A percentile compares a stretch with the other conserved stretches of the same genome.
phyloP scores from a whole-genome alignment of 2,888 invertebrate genomes.

The Rotaria macrura region DNA sequence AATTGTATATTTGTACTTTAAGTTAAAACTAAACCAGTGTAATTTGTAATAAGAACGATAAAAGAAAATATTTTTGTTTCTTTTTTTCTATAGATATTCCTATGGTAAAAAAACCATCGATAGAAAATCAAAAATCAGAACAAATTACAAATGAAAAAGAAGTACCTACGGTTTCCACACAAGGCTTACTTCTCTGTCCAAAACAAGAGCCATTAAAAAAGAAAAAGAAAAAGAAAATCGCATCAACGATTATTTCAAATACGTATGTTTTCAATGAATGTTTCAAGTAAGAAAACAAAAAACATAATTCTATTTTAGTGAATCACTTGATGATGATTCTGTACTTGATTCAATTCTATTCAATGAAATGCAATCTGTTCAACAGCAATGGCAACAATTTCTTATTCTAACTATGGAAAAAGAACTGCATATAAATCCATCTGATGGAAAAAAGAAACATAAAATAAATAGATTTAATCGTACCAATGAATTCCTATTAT shows the following conservation, averaged over 20 bases:
- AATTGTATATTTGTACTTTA: too few species aligned
- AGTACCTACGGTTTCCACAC: background rate
- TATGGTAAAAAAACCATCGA: background rate
- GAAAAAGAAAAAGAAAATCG: background rate
- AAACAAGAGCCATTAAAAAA: background rate
- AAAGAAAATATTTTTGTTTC: too few species aligned
- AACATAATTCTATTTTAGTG: background rate
- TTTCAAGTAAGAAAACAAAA: too few species aligned
- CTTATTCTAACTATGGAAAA: slow-evolving; percentile 2
- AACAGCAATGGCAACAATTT: slow-evolving; percentile 10
- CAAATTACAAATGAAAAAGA: background rate
- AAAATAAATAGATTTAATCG: background rate
- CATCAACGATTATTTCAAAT: background rate
- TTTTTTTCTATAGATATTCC: background rate
- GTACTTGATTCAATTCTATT: background rate
- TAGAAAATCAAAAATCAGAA: background rate
- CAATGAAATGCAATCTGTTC: background rate
- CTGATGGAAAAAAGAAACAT: background rate
- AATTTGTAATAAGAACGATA: too few species aligned
- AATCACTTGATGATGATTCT: background rate
- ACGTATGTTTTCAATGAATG: background rate
- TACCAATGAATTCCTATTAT: background rate
- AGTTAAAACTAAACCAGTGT: too few species aligned
- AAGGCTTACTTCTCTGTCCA: slow-evolving; percentile 11
- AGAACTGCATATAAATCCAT: background rate